These are phyloP conservation scores for Pachyseris speciosa DNA, from an alignment of 64 coral and sea anemone genomes.

Conservation along the genomic window DNA sequence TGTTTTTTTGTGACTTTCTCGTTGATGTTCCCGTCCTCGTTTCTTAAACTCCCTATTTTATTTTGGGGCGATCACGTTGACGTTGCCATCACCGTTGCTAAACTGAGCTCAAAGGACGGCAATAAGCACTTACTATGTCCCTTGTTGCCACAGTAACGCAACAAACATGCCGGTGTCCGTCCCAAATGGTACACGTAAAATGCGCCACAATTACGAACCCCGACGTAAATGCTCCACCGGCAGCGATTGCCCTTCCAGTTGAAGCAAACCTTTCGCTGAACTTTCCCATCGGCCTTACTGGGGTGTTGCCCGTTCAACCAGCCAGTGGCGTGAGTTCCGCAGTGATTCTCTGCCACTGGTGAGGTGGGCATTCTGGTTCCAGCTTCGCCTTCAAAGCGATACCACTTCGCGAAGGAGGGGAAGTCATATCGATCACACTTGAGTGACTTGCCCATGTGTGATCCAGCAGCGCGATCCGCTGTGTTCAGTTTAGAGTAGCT, in stretches of 20 bases:
- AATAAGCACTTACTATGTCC: not conserved
- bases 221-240: not conserved
- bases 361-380: conserved; percentile 39
- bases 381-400: conserved; percentile 17
- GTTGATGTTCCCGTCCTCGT: no score
- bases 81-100: no score
- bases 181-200: conserved; percentile 4
- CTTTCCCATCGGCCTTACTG: not conserved
- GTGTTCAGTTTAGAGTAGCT: not conserved
- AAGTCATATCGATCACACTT: not conserved
- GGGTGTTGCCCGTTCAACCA: conserved; percentile 42
- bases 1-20: no score
- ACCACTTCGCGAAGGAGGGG: not conserved
- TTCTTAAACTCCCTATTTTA: no score
- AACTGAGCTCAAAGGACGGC: no score
- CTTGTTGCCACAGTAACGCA: conserved; percentile 28
- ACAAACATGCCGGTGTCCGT: not conserved
- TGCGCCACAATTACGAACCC: conserved; percentile 11
- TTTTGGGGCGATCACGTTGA: no score
- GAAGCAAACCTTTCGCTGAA: conserved; percentile 15
- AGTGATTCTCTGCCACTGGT: not conserved
- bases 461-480: conserved; percentile 10
- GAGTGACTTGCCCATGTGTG: not conserved
- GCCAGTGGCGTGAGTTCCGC: conserved; percentile 31
- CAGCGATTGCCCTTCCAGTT: not conserved